Base-by-base conservation (phyloP, 2,888 invertebrate genomes). In the Schizotus pectinicornis region DNA sequence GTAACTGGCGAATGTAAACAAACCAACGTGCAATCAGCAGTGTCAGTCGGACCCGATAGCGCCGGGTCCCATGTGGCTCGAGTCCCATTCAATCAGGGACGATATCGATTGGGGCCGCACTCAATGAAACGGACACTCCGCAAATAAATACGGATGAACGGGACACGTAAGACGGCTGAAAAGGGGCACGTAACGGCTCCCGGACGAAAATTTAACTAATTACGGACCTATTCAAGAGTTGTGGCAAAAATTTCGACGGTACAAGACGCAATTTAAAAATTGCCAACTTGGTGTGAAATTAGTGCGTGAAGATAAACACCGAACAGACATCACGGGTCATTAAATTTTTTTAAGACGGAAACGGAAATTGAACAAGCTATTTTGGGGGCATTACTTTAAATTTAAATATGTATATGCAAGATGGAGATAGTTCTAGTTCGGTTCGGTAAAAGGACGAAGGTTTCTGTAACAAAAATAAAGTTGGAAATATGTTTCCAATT, bases 21-120 rank as follows among this genome's bases (percentile, higher is more conserved):
- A 70, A 72, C 71, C 69, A 62, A 64, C 68, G 66, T 70, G 70
- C 67, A 70, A 72, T 71, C 71, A 68, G 61, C 65, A 63, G 63
- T 65, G 62, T 65, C 64, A 59, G 57, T 46, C 62, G 62, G 47
- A 32, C 48, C 22, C 57, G 57, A 62, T 63, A 56, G 37, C 50
- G 58, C 54, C 30, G 46, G 66, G 72, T 72, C 73, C 73, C 74
- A 74, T 72, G 74, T 72, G 74, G 68, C 64, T 67, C 63, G 61
- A 63, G 68, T 71, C 68, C 70, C 71, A 72, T 74, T 74, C 74
- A 74, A 74, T 74, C 72, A 72, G 67, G 58, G 63, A 62, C 56
- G 66, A 63, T 71, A 73, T 72, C 72, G 72, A 72, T 70, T 68
- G 65, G 49, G 47, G 46, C 22, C 48, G 52, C 45, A 61, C 62